Percentiles rank a stretch among this genome's conserved stretches.
Conservation (phyloP, 2,113 vertebrate genomes). For the Isurus oxyrinchus region DNA sequence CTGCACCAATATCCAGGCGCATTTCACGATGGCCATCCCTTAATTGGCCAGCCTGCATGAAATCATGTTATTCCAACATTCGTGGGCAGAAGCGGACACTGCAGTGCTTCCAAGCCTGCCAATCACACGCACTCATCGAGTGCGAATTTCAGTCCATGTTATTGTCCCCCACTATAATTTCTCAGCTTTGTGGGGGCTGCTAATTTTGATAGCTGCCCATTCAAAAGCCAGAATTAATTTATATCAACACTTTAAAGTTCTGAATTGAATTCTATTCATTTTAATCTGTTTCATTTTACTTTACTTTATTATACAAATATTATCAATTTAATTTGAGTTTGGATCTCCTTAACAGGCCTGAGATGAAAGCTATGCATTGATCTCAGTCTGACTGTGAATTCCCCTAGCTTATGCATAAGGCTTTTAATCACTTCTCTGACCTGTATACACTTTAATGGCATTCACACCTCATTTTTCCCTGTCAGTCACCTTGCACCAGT, state of each 20-base stretch:
- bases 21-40: no score
- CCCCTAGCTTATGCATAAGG: not conserved
- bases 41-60: no score
- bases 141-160: no score
- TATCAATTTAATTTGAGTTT: not conserved
- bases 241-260: not conserved
- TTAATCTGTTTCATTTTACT: not conserved
- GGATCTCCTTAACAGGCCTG: not conserved
- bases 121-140: no score
- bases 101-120: no score
- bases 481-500: not conserved
- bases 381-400: not conserved
- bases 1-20: no score
- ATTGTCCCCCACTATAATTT: not conserved
- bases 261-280: not conserved
- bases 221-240: not conserved
- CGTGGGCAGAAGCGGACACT: no score
- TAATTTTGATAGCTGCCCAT: not conserved
- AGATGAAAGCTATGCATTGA: not conserved
- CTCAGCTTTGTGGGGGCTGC: not conserved
- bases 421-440: conserved; percentile 2
- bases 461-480: not conserved
- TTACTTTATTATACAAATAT: not conserved
- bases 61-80: no score
- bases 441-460: not conserved